Conservation (phyloP, 64 coral and sea anemone genomes). For the Astreopora myriophthalma region DNA sequence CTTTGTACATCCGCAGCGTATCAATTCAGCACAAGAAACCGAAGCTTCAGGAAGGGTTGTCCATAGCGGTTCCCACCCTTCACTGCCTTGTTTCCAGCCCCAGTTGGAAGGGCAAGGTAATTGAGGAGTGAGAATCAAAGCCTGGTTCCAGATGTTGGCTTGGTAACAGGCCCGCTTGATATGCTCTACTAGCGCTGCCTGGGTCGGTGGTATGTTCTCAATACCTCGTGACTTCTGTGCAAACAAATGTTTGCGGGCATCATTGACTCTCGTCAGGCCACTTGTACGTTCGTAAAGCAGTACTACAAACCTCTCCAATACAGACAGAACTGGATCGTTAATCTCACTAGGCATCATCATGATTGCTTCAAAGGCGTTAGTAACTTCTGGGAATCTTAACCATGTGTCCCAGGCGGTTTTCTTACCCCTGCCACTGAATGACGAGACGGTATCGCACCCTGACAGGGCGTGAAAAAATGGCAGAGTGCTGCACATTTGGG, state of each 20-base stretch:
- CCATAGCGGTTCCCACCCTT: conserved; percentile 40
- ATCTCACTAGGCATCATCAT: neutral
- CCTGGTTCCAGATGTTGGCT: neutral
- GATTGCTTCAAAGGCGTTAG: conserved; percentile 7
- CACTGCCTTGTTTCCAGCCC: neutral
- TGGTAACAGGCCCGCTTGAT: conserved; percentile 25
- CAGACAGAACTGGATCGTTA: neutral
- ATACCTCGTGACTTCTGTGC: neutral
- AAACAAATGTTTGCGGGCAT: conserved; percentile 46
- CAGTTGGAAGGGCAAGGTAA: neutral
- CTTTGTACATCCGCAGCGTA: conserved; percentile 52
- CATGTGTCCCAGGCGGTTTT: neutral
- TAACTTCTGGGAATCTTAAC: neutral
- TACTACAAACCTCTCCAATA: conserved; percentile 54
- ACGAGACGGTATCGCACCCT: conserved; percentile 24
- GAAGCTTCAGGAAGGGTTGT: conserved; percentile 48
- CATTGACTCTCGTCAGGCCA: conserved; percentile 28
- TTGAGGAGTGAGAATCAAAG: neutral
- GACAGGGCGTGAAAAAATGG: conserved; percentile 20
- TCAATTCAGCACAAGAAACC: neutral
- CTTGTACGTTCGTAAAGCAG: conserved; percentile 59
- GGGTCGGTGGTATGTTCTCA: neutral
- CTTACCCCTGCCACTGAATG: neutral
- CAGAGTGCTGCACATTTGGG: neutral
- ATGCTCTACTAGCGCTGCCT: neutral